Base-by-base conservation (phyloP, 1,140 invertebrate species). In the Heliconius himera region DNA sequence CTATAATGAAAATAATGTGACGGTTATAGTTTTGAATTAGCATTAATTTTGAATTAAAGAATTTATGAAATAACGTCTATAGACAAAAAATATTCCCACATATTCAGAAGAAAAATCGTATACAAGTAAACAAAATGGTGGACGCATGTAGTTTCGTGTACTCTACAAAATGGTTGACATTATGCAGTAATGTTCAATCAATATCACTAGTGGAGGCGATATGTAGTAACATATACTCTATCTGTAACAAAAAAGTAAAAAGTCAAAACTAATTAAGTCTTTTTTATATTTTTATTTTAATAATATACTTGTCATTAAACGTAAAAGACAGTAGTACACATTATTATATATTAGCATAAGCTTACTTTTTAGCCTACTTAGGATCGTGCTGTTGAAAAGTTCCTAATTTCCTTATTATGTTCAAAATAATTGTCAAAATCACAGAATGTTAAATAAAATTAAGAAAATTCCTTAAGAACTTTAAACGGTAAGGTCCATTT, bases 131-230 rank as follows among this genome's bases (percentile, higher is more conserved):
- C 87, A 90, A 91, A 90, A 91, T 92, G 88, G 90, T 88, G 87
- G 89, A 88, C 89, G 87, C 83, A 85, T 90, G 84, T 85, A 76
- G 81, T 84, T 81, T 85, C 84, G 80, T 83, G 77, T 83, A 83
- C 81, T 60, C 84, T 81, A 88, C 92, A 93, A 93, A 92, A 93
- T 93, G 92, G 91, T 90, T 88, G 91, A 91, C 90, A 89, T 88
- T 85, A 89, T 90, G 86, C 88, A 88, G 87, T 88, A 88, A 89
- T 89, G 87, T 90, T 89, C 83, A 90, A 93, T 91, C 91, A 88
- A 93, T 90, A 89, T 81, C 83, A 84, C 85, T 87, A 83, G 84
- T 78, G 73, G 72, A 73, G 77, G 38, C 54, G 70, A 81, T 78
- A 82, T 56, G 76, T 75, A 81, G 74, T 60, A 54, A 51, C 29